Base-by-base conservation (phyloP, 1,140 invertebrate genomes). In the Pygmarrhopalites habei region DNA sequence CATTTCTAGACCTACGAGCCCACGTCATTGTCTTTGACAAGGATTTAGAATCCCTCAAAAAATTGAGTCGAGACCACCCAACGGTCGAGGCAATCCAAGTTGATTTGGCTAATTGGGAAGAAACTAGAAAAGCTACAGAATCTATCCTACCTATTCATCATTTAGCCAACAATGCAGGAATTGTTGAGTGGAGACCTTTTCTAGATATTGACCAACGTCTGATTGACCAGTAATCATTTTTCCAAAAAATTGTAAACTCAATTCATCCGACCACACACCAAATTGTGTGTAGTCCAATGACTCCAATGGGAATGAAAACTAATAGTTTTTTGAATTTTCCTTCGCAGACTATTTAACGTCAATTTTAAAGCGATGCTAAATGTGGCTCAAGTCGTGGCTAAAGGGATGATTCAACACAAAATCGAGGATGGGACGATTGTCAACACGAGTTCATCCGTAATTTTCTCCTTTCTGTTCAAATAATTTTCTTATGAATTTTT, bases 301-400 rank as follows among this genome's bases (percentile, higher is more conserved):
- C n/a, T n/a, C n/a, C n/a, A 56, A 47, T 32, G 29, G 2, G n/a
- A 21, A 30, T 30, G 14, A 14, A 15, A 28, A 0, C 15, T 17
- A 53, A 28, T 1, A 19, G 3, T 21, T 19, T 57, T 2, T 19
- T 30, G 21, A 3, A 21, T 32, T 25, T 51, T 26, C n/a, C 19
- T 44, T n/a, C n/a, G 29, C 41, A 89, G 87, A 47, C 77, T 80
- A 17, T 87, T 89, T 72, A 77, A 85, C 73, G 77, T 93, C 0
- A 95, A 96, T 78, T 83, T 92, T 0, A 93, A 92, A 77, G 80
- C 88, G 5, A 77, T 89, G 0, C 80, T 95, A 23, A 90, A 91
- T 74, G 82, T 95, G 14, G 88, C 86, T 7, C 92, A 92, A 79
- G 73, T 84, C 66, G 82, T 90, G 62, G 83, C 85, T 28, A 80